Base-by-base conservation (phyloP, 2,797 vertebrate genomes). In the Smutsia temminckii region DNA sequence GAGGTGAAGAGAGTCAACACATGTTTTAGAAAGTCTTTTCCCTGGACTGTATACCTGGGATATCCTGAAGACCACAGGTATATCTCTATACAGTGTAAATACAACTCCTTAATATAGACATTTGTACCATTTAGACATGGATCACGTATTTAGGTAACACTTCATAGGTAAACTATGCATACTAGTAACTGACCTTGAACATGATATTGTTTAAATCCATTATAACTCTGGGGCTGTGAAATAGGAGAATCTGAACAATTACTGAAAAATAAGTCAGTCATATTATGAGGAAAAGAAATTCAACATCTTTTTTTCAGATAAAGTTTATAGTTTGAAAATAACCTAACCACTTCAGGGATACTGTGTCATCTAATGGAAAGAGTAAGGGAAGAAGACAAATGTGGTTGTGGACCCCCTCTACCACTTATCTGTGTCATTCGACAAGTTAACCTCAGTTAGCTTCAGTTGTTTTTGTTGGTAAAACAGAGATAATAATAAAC, bases 281-380 rank as follows among this genome's bases (percentile, higher is more conserved):
- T 18, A 71, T 51, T 72, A 74, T 13, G 2, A 81, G 23, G 5
- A 71, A 84, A 91, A 64, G 2, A 68, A 71, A 83, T 34, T 85
- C 8, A 46, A n/a, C n/a, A 64, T 25, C 40, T 61, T 61, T 61
- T 77, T 72, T 63, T 16, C 18, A 55, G 32, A 25, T 66, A 77
- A 95, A 77, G 8, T 59, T 69, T 85, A 66, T 86, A 96, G 40
- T 53, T 79, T 61, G 18, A 91, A 84, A 94, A 87, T 74, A 59
- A 83, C 3, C 13, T 42, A 84, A 42, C n/a, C 49, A 61, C 42
- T 53, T 91, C 21, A 66, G 53, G 14, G n/a, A 42, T 89, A 32
- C 25, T 49, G 2, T 80, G 10, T 32, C 29, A 81, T 59, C 29
- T 29, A 42, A 6, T 42, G 37, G 18, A 29, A 87, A 83, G 42